These are phyloP conservation scores for Frieseomelitta varia DNA, from an alignment of 1,140 invertebrate genomes.

Conservation along the genomic window DNA sequence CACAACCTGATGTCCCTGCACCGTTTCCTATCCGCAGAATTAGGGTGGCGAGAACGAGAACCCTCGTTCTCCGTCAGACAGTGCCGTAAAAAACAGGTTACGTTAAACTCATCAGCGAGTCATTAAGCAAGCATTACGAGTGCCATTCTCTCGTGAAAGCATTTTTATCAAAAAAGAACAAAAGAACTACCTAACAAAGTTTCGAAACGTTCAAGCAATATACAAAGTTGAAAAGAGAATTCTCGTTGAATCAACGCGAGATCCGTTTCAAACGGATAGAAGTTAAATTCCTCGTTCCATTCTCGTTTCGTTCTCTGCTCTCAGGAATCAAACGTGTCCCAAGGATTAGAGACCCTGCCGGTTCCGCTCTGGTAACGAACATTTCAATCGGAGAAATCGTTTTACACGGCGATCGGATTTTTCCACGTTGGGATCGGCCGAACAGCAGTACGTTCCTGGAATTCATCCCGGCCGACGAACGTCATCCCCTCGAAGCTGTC, in stretches of 20 bases:
- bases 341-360: conserved; percentile 5
- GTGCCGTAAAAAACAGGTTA: conserved; percentile 16
- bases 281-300: background rate
- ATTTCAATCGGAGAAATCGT: conserved; percentile 36
- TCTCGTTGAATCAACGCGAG: background rate
- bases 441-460: conserved; percentile 60
- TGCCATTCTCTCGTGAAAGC: background rate
- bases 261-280: background rate
- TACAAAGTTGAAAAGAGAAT: background rate
- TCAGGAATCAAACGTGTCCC: background rate
- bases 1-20: conserved; percentile 68
- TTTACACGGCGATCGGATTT: conserved; percentile 23
- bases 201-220: background rate
- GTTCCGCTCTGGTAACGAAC: conserved; percentile 20
- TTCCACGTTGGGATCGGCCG: conserved; percentile 49
- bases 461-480: conserved; percentile 69
- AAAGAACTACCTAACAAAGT: background rate
- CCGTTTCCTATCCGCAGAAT: conserved; percentile 55
- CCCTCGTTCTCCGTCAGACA: conserved; percentile 29
- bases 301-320: background rate
- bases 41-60: conserved; percentile 34
- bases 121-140: background rate
- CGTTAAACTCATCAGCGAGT: conserved; percentile 25
- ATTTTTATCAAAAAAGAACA: background rate
- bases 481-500: conserved; percentile 75